phyloP scores from a whole-genome alignment of 1,140 invertebrate species.

The Drosophila ercepeae region DNA sequence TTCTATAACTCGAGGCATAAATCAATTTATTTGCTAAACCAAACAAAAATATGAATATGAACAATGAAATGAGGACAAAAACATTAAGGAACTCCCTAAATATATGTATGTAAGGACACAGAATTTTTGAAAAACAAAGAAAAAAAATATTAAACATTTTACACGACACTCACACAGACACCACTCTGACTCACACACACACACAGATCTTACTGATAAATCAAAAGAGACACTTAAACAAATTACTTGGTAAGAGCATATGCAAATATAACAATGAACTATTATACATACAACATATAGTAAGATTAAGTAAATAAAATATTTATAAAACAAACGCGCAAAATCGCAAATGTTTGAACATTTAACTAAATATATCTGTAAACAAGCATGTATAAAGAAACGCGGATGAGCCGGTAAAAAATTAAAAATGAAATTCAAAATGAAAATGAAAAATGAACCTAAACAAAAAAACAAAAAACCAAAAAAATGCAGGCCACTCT shows the following conservation, averaged over 20 bases:
- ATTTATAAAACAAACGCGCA: constrained; percentile 68
- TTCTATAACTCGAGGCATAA: constrained; percentile 68
- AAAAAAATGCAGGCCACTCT: constrained; percentile 64
- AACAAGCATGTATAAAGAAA: constrained; percentile 52
- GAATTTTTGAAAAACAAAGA: constrained; percentile 37
- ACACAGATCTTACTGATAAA: constrained; percentile 69
- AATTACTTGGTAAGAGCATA: constrained; percentile 75
- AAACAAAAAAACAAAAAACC: constrained; percentile 6
- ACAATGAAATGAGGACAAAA: constrained; percentile 37
- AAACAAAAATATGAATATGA: constrained; percentile 34
- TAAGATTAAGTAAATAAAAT: constrained; percentile 80
- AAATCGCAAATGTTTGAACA: constrained; percentile 57
- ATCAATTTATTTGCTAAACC: constrained; percentile 70
- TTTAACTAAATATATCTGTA: constrained; percentile 62
- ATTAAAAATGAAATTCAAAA: constrained; percentile 18
- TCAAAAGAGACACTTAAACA: constrained; percentile 78
- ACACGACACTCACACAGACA: constrained; percentile 9
- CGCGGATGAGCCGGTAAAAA: constrained; percentile 32
- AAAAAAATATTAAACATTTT: neutral
- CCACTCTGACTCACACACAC: constrained; percentile 19
- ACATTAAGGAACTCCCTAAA: constrained; percentile 38
- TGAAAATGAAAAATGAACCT: constrained; percentile 1
- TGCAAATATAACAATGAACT: constrained; percentile 82
- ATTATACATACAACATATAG: constrained; percentile 79
- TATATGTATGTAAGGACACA: constrained; percentile 54